These are phyloP conservation scores for Raphicerus campestris DNA, from an alignment of 2,113 vertebrate genomes.

Conservation along the genomic window DNA sequence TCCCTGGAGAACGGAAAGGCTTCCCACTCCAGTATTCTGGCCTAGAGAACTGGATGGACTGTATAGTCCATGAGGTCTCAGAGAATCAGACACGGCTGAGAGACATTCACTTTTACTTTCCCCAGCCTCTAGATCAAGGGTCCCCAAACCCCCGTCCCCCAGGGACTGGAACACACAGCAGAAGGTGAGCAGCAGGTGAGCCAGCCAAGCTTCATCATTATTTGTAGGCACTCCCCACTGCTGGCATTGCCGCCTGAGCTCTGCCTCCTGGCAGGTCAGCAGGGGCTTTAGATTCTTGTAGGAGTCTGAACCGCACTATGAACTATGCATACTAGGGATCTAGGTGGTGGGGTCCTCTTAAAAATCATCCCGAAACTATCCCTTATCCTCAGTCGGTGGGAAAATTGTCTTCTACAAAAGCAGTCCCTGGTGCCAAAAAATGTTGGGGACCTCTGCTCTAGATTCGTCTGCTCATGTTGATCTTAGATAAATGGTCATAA, in stretches of 20 bases:
- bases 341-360: neutral
- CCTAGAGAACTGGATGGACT: neutral
- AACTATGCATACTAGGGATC: neutral
- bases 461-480: neutral
- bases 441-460: neutral
- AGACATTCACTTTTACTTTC: neutral
- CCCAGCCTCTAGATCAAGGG: neutral
- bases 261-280: neutral
- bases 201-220: neutral
- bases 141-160: neutral
- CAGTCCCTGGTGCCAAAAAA: neutral
- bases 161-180: neutral
- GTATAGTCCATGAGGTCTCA: neutral
- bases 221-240: neutral
- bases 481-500: neutral
- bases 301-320: neutral
- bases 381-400: neutral
- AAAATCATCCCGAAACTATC: neutral
- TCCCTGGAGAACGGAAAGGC: neutral
- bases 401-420: neutral
- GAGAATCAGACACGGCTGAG: accelerated
- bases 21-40: neutral
- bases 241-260: neutral
- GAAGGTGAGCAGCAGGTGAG: neutral
- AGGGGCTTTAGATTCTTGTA: neutral